Conservation (phyloP, 2,888 invertebrate genomes). For the Malthinus flaveolus region DNA sequence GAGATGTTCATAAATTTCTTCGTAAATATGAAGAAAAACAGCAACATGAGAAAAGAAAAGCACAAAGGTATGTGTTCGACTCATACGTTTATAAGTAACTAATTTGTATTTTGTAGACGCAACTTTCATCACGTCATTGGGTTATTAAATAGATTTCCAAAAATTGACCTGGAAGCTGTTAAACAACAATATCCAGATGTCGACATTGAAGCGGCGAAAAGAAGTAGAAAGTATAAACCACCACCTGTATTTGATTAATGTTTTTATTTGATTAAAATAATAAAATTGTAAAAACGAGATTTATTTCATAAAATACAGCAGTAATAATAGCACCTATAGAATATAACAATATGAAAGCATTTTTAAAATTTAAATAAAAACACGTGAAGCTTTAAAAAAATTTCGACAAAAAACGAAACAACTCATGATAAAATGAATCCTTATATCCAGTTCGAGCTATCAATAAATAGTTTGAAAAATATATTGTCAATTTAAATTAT, state of each 20-base stretch:
- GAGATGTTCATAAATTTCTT: conserved; percentile 66
- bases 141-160: conserved; percentile 74
- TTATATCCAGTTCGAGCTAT: no score
- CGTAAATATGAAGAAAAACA: conserved; percentile 67
- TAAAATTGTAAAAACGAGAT: conserved; percentile 9
- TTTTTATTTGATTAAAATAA: not conserved
- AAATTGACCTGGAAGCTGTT: conserved; percentile 71
- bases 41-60: not conserved
- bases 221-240: conserved; percentile 62
- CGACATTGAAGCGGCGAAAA: conserved; percentile 69
- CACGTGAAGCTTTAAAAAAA: not conserved
- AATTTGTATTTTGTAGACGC: conserved; percentile 50
- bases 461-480: no score
- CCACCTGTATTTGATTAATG: conserved; percentile 56
- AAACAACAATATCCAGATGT: conserved; percentile 76
- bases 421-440: not conserved
- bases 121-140: conserved; percentile 70
- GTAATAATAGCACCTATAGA: conserved; percentile 16
- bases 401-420: not conserved
- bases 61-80: conserved; percentile 11
- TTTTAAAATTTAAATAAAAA: conserved; percentile 2
- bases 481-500: no score
- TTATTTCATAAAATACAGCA: conserved; percentile 13
- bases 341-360: conserved; percentile 6
- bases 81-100: not conserved